phyloP scores from a whole-genome alignment of 2,888 invertebrate genomes.

The Seira musarum region DNA sequence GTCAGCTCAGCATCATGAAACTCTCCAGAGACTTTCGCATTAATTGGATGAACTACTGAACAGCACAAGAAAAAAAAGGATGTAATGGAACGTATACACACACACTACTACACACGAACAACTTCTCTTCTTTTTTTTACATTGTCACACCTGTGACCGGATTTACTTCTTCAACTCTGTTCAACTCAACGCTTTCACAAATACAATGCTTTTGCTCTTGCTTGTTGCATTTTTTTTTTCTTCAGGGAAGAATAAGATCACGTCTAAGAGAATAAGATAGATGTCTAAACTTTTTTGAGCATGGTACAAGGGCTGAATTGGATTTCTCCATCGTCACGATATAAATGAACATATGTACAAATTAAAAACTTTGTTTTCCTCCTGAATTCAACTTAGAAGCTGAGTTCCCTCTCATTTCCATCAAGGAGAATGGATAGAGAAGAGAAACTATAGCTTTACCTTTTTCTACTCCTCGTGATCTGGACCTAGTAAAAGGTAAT shows the following conservation, averaged over 20 bases:
- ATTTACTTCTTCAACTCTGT: slow-evolving; percentile 60
- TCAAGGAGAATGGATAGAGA: not conserved
- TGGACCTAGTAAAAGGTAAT: slow-evolving; percentile 12
- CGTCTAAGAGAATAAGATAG: slow-evolving; percentile 11
- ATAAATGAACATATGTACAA: slow-evolving; percentile 14
- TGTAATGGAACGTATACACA: not conserved
- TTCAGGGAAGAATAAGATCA: not conserved
- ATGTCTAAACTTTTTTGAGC: slow-evolving; percentile 7
- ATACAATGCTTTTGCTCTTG: not conserved
- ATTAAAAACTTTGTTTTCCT: slow-evolving; percentile 47
- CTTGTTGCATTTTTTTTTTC: slow-evolving; percentile 9
- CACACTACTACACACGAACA: slow-evolving; percentile 63
- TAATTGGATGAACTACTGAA: slow-evolving; percentile 69
- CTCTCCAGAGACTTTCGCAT: slow-evolving; percentile 68
- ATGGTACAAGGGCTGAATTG: not conserved
- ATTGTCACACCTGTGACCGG: slow-evolving; percentile 70
- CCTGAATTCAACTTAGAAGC: not conserved
- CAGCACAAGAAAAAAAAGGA: slow-evolving; percentile 36
- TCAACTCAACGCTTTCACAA: slow-evolving; percentile 41
- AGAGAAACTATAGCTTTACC: slow-evolving; percentile 25
- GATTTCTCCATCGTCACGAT: slow-evolving; percentile 2
- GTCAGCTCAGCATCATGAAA: slow-evolving; percentile 64
- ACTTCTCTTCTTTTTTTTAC: slow-evolving; percentile 47
- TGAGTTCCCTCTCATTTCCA: slow-evolving; percentile 20
- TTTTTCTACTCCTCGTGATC: slow-evolving; percentile 29